A percentile compares a stretch with the other conserved stretches of the same genome.
Evolutionary conservation across 2,888 invertebrate genomes (phyloP).

Genomic region (Unio pictorum): DNA sequence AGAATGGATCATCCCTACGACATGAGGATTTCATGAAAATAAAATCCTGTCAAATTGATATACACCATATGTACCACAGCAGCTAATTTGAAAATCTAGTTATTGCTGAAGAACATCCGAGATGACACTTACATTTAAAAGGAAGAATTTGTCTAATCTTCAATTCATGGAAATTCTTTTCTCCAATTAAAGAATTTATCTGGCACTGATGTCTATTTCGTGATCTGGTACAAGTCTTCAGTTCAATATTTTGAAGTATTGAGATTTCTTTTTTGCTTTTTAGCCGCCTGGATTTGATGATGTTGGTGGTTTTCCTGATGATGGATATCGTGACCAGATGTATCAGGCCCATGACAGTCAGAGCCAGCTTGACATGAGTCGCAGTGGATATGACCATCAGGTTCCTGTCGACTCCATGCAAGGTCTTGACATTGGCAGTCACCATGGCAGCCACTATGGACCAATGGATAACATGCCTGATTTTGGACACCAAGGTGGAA

Average conservation of each 20-base stretch:
- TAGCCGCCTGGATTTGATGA: constrained; percentile 76
- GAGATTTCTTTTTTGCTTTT: constrained; percentile 10
- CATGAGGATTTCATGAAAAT: no score
- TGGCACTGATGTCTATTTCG: no score
- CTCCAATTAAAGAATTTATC: no score
- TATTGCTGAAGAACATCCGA: no score
- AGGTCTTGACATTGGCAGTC: constrained; percentile 90
- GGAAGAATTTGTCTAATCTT: no score
- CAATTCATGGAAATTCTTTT: no score
- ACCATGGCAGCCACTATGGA: constrained; percentile 79
- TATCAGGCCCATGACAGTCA: constrained; percentile 80
- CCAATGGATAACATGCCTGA: constrained; percentile 79
- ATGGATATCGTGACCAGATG: constrained; percentile 90
- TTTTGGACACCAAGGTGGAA: constrained; percentile 75
- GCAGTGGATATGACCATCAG: constrained; percentile 85
- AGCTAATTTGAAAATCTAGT: no score
- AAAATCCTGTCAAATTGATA: no score
- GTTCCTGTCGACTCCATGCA: constrained; percentile 98
- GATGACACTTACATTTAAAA: no score
- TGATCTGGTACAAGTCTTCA: no score
- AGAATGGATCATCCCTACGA: no score
- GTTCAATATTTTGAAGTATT: background rate
- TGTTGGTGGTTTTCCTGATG: constrained; percentile 81
- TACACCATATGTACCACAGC: no score
- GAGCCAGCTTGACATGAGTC: constrained; percentile 76